phyloP scores from a whole-genome alignment of 2,797 vertebrate species.

The Phataginus tricuspis region DNA sequence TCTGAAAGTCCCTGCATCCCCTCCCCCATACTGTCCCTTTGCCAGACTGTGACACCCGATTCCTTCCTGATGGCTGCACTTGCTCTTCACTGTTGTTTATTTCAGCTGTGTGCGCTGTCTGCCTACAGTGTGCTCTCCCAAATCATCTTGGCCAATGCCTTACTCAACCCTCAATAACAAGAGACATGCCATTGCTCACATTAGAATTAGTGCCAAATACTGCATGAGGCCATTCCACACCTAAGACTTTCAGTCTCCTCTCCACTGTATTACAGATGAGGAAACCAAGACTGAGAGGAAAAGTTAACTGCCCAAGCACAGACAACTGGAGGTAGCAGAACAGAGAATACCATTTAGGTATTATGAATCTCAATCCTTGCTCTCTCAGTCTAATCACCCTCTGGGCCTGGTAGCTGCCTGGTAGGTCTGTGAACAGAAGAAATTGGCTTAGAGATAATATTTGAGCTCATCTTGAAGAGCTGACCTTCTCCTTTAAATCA shows the following conservation, averaged over 20 bases:
- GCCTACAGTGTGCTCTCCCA: neutral
- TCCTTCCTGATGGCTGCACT: rapidly evolving
- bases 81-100: no score
- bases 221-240: neutral
- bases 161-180: neutral
- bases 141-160: neutral
- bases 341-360: neutral
- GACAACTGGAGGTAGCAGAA: neutral
- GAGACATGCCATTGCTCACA: neutral
- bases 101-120: neutral
- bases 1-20: neutral
- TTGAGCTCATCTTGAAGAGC: neutral
- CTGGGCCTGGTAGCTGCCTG: rapidly evolving
- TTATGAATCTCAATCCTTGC: neutral
- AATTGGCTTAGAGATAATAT: neutral
- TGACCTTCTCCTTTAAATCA: neutral
- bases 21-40: neutral
- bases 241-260: neutral
- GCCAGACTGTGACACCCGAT: neutral
- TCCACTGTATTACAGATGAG: neutral
- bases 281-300: neutral
- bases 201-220: neutral
- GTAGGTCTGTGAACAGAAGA: neutral
- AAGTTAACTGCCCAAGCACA: neutral
- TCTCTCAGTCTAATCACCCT: no score